phyloP scores from a whole-genome alignment of 1,140 invertebrate species.

The Drosophila bocki region DNA sequence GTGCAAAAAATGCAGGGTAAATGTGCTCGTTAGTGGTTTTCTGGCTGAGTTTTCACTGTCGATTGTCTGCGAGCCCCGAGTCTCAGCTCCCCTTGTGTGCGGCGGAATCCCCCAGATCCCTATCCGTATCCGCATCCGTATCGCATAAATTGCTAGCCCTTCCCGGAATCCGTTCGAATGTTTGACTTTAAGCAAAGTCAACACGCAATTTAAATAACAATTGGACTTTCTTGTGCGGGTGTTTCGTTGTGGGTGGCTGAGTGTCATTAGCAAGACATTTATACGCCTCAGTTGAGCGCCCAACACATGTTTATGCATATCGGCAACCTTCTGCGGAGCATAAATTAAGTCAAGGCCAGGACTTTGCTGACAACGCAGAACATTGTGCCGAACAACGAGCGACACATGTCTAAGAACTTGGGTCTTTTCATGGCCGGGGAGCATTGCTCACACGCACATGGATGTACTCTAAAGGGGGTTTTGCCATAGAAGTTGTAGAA shows the following conservation, averaged over 20 bases:
- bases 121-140: constrained; percentile 39
- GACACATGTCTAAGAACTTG: constrained; percentile 12
- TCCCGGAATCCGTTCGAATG: constrained; percentile 23
- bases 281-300: constrained; percentile 44
- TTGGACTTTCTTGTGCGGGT: constrained; percentile 27
- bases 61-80: constrained; percentile 21
- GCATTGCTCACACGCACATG: neutral
- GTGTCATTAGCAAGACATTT: constrained; percentile 64
- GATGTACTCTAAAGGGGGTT: neutral
- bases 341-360: constrained; percentile 59
- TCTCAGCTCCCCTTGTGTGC: neutral
- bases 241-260: constrained; percentile 10
- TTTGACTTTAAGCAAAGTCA: constrained; percentile 45
- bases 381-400: constrained; percentile 48
- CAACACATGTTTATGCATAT: constrained; percentile 51
- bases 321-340: constrained; percentile 48
- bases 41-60: constrained; percentile 33
- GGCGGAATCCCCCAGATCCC: constrained; percentile 16
- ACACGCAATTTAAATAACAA: constrained; percentile 62
- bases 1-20: constrained; percentile 34
- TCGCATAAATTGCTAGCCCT: constrained; percentile 53
- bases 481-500: neutral
- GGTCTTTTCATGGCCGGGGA: neutral
- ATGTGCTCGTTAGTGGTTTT: constrained; percentile 68
- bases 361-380: constrained; percentile 49